phyloP scores from a whole-genome alignment of 1,140 invertebrate genomes.

The Brachionus koreanus region DNA sequence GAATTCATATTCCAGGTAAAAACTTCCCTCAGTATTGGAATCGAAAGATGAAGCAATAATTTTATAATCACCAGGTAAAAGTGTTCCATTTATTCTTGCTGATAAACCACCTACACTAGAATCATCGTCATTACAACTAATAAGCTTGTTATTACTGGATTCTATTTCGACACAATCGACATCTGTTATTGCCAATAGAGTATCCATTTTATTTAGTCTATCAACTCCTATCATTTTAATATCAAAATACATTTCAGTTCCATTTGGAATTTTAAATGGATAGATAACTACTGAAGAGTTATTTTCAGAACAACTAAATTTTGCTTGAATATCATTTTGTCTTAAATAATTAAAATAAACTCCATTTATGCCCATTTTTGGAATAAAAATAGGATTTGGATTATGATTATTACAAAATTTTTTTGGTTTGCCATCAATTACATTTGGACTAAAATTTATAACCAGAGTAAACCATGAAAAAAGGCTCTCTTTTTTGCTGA shows the following conservation, averaged over 20 bases:
- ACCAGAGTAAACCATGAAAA: background rate
- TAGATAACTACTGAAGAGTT: background rate
- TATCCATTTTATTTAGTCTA: background rate
- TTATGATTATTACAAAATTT: background rate
- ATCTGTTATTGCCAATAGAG: background rate
- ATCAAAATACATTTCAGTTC: background rate
- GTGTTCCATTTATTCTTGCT: background rate
- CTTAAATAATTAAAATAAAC: background rate
- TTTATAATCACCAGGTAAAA: background rate
- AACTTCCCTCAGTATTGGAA: background rate
- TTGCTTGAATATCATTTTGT: background rate
- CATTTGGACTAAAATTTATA: background rate
- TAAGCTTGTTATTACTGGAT: background rate
- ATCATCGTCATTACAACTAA: background rate
- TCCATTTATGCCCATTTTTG: background rate
- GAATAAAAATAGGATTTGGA: background rate
- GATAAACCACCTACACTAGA: background rate
- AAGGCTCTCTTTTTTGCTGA: background rate
- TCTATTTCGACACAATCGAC: background rate
- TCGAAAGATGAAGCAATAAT: background rate
- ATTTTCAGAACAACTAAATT: background rate
- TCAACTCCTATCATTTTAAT: background rate
- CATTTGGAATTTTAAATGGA: conserved; percentile 9
- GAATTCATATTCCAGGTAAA: background rate
- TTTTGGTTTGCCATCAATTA: background rate